Evolutionary conservation across 2,888 invertebrate genomes (phyloP).

Genomic region (Lepeophtheirus nordmannii): DNA sequence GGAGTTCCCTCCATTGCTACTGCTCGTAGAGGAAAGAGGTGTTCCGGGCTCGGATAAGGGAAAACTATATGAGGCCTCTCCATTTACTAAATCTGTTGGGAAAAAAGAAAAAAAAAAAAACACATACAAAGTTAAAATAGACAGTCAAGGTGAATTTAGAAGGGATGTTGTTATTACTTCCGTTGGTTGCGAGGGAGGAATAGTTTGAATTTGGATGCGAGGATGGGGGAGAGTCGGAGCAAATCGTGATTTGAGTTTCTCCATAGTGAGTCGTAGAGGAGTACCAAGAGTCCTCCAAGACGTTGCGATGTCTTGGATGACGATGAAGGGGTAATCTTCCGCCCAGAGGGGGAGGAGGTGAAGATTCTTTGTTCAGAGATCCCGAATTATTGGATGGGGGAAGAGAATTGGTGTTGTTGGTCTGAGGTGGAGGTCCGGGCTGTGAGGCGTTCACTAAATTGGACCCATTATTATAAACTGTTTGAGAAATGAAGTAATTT

Average conservation of each 20-base stretch:
- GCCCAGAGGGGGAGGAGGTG: neutral
- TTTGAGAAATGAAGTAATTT: neutral
- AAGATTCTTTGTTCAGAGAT: neutral
- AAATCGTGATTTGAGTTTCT: slow-evolving; percentile 3
- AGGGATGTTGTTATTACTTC: neutral
- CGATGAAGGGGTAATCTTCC: neutral
- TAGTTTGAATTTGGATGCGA: neutral
- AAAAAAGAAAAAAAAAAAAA: no score
- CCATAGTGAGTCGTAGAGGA: neutral
- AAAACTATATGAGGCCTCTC: neutral
- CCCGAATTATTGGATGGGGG: neutral
- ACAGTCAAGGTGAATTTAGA: neutral
- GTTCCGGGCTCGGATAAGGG: neutral
- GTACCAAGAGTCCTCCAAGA: neutral
- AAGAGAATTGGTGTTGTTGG: neutral
- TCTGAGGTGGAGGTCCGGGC: neutral
- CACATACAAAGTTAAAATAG: neutral
- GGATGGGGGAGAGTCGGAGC: neutral
- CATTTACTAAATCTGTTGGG: neutral
- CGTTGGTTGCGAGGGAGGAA: neutral
- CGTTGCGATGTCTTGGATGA: neutral
- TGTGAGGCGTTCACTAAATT: no score
- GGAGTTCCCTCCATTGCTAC: neutral
- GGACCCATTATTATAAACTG: neutral
- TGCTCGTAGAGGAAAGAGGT: neutral